Percentiles rank a stretch among this genome's conserved stretches.
Conservation (phyloP, 2,113 vertebrate species). For the Chionomys nivalis region DNA sequence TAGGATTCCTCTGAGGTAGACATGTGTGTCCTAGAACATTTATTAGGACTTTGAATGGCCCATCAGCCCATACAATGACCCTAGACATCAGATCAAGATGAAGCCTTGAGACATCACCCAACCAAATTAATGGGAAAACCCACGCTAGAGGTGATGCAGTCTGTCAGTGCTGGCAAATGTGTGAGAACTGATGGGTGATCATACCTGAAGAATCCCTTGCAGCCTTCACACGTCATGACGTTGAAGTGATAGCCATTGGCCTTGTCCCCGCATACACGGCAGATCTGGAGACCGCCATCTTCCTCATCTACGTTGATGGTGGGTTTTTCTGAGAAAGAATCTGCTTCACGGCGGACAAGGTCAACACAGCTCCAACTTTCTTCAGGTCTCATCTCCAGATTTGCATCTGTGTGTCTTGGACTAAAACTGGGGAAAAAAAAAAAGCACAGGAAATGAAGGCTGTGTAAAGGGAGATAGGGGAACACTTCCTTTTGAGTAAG, state of each 20-base stretch:
- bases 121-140: not conserved
- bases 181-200: not conserved
- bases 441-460: not conserved
- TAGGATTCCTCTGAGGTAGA: not conserved
- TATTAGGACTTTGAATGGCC: not conserved
- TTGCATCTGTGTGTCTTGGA: constrained; percentile 35
- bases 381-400: constrained; percentile 67
- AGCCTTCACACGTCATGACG: constrained; percentile 88
- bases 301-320: constrained; percentile 26
- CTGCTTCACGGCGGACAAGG: not conserved
- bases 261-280: constrained; percentile 87
- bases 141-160: not conserved
- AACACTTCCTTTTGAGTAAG: too few relatives aligned
- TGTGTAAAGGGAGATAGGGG: too few relatives aligned
- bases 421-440: constrained; percentile 4
- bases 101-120: not conserved
- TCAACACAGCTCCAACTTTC: not conserved
- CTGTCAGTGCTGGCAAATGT: not conserved
- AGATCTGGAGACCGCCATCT: constrained; percentile 80
- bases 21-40: not conserved
- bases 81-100: not conserved
- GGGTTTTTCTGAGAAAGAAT: not conserved
- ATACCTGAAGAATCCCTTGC: constrained; percentile 89
- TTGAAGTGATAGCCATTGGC: constrained; percentile 89
- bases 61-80: not conserved